Conservation (phyloP, 2,888 invertebrate species). For the Pseudococcus viburni region DNA sequence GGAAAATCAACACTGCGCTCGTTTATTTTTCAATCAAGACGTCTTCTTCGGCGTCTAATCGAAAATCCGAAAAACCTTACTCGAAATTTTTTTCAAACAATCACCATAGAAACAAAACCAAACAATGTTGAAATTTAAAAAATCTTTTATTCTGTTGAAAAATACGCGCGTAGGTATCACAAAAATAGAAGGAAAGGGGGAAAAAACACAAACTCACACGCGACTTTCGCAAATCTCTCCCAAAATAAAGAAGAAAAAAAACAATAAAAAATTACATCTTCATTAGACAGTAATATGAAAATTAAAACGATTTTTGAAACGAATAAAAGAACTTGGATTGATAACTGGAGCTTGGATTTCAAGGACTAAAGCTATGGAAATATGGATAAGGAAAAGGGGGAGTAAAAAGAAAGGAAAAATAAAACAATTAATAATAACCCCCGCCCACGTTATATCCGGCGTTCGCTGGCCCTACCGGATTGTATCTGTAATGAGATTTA, state of each 20-base stretch:
- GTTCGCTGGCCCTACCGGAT: constrained; percentile 67
- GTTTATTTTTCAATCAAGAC: too few species aligned
- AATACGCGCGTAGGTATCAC: neutral
- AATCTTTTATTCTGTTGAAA: neutral
- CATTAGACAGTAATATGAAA: neutral
- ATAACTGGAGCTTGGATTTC: constrained; percentile 31
- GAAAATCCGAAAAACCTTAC: neutral
- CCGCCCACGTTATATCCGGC: constrained; percentile 68
- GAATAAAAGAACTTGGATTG: constrained; percentile 43
- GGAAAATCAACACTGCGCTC: too few species aligned
- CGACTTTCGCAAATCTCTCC: neutral
- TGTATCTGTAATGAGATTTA: constrained; percentile 68
- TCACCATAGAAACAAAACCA: neutral
- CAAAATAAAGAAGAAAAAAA: constrained; percentile 24
- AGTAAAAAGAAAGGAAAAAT: neutral
- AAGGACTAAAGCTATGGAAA: constrained; percentile 3
- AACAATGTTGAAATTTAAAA: neutral
- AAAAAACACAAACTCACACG: constrained; percentile 11
- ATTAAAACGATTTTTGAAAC: neutral
- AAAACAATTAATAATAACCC: constrained; percentile 66
- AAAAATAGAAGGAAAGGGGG: neutral
- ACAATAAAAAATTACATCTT: constrained; percentile 27
- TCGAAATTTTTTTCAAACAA: neutral
- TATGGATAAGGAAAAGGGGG: constrained; percentile 33
- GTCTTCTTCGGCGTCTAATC: too few species aligned